Evolutionary conservation across 2,113 vertebrate species (phyloP).

Genomic region (Hirundichthys speculiger): DNA sequence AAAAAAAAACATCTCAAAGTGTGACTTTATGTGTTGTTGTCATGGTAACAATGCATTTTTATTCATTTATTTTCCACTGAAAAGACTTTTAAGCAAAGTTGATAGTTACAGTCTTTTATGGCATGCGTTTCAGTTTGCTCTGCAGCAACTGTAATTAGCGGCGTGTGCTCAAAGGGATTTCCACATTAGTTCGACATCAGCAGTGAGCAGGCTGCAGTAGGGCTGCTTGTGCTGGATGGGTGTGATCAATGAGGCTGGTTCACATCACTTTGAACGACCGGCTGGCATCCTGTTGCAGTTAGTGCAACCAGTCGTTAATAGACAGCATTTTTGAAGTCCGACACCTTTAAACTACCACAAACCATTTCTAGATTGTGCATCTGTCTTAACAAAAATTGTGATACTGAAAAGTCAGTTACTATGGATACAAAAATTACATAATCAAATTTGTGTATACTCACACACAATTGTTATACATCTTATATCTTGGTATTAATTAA

Average conservation of each 20-base stretch:
- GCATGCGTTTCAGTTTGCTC: constrained; percentile 10
- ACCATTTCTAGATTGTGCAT: constrained; percentile 47
- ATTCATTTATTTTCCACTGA: not conserved
- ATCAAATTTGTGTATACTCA: constrained; percentile 34
- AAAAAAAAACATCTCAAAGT: constrained; percentile 32
- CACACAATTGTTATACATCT: not conserved
- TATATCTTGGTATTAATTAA: too few species aligned
- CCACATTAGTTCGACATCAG: constrained; percentile 11
- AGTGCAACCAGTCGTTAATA: constrained; percentile 36
- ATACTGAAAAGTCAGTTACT: constrained; percentile 78
- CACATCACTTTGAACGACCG: constrained; percentile 35
- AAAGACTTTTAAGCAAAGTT: constrained; percentile 26
- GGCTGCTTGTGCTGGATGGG: not conserved
- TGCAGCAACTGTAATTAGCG: constrained; percentile 28
- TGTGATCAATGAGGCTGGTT: constrained; percentile 9
- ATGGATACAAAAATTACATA: constrained; percentile 80
- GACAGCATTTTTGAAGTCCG: constrained; percentile 32
- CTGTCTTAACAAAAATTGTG: constrained; percentile 68
- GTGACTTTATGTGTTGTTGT: constrained; percentile 41
- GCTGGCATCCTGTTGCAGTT: constrained; percentile 17
- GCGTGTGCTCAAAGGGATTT: constrained; percentile 18
- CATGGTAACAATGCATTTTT: too few species aligned
- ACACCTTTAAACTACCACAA: not conserved
- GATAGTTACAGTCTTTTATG: constrained; percentile 23
- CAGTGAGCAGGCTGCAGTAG: constrained; percentile 9